Base-by-base conservation (phyloP, 2,888 invertebrate species). In the Drosophila crucigera region DNA sequence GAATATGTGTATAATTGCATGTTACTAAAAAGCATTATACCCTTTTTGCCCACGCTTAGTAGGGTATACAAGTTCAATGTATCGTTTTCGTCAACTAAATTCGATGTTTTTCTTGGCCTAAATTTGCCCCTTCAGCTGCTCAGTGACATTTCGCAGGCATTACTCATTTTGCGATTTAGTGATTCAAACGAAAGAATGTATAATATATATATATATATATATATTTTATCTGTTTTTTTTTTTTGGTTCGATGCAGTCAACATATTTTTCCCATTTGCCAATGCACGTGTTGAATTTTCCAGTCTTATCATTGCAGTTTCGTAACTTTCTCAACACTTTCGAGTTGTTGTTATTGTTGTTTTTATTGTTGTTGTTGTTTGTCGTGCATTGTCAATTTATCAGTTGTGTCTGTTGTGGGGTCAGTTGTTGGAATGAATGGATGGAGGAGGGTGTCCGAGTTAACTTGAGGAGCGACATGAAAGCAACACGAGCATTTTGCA, bases 381-480 rank as follows among this genome's bases (percentile, higher is more conserved):
- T 83, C 85, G 83, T 83, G 83, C 83, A 73, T 73, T 79, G 69
- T 64, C 66, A 80, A 80, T 80, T 80, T 80, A 75, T 77, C 74
- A 81, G 78, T 70, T 49, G n/a, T 52, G 37, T 2, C 3, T 35
- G 59, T 49, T 43, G 25, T 10, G 43, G 53, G 53, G 19, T 14
- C n/a, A 39, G 43, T 19, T 11, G 14, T 6, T n/a, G 49, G 19
- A 31, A 19, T 52, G 37, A 14, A n/a, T 33, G 1, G 25, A 11
- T 37, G 16, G n/a, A 0, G 33, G 2, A 28, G 4, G 37, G 25
- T 4, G 33, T 5, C 52, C 11, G 28, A 31, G 33, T 60, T 68
- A 47, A 64, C 72, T 54, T 72, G 78, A 78, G 76, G 68, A 74
- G 75, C 78, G 78, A 78, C 79, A 75, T 78, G 78, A 72, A 76